Base-by-base conservation (phyloP, 2,888 invertebrate species). In the Tiliacea citrago region DNA sequence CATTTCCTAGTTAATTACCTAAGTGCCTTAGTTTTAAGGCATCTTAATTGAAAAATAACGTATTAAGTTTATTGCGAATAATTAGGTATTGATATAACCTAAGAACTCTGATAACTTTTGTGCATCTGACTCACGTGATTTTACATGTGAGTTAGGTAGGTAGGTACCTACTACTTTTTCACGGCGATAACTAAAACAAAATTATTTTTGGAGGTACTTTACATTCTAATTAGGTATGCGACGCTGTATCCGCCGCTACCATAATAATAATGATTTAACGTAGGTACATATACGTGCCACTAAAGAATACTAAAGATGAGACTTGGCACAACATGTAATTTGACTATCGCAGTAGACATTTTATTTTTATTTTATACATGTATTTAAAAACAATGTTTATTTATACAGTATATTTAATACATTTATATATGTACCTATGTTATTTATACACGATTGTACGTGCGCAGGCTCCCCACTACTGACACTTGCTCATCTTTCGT, bases 1-100 rank as follows among this genome's bases (percentile, higher is more conserved):
- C n/a, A n/a, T n/a, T n/a, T n/a, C 61, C n/a, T 66, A 6, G 21
- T 9, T 45, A 60, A 60, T 18, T 61, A 68, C 45, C 16, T 16
- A 8, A 21, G 7, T 16, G 6, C 6, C 13, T n/a, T 29, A n/a
- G n/a, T n/a, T n/a, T n/a, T n/a, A n/a, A n/a, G n/a, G n/a, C 2
- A 35, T 35, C 35, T 35, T 68, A 47, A 47, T 75, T 49, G 6
- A 42, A 58, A 35, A 60, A 16, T 12, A 53, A 35, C 9, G 16
- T 29, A 61, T 57, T 24, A 12, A 66, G 9, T 65, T 62, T 62
- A 47, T 65, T 49, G 74, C 12, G n/a, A 63, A 49, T 75, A 21
- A 47, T 35, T 45, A 75, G 18, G n/a, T n/a, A n/a, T n/a, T 55
- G 55, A 49, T 47, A 49, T n/a, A 58, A 35, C 24, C 6, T 47